These are phyloP conservation scores for Torymus auratus DNA, from an alignment of 2,888 invertebrate species.

Conservation along the genomic window DNA sequence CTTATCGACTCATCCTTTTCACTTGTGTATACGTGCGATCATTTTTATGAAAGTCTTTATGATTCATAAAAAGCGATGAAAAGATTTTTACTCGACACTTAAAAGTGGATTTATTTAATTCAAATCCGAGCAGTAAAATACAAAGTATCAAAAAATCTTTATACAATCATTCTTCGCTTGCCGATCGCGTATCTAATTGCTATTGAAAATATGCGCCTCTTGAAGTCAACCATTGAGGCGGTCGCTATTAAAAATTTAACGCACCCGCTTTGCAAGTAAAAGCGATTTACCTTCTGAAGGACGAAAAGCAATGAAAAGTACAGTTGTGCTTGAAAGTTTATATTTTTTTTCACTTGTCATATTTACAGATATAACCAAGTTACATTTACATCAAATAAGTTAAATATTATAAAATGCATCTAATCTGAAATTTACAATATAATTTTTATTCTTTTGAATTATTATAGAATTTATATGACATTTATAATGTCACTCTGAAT, in stretches of 20 bases:
- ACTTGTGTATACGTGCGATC: background rate
- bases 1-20: conserved; percentile 14
- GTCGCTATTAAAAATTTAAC: conserved; percentile 11
- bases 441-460: too few species aligned
- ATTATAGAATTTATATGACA: too few species aligned
- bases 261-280: conserved; percentile 13
- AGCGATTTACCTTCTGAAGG: conserved; percentile 14
- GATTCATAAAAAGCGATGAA: conserved; percentile 51
- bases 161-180: conserved; percentile 35
- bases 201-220: conserved; percentile 40
- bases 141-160: conserved; percentile 51
- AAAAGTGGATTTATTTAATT: conserved; percentile 46
- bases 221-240: background rate
- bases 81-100: conserved; percentile 39
- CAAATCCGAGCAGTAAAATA: conserved; percentile 46
- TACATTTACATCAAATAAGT: too few species aligned
- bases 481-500: too few species aligned
- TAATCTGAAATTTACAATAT: too few species aligned
- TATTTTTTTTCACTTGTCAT: too few species aligned
- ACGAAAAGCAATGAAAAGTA: background rate
- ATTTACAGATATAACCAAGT: too few species aligned
- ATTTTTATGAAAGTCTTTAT: conserved; percentile 43
- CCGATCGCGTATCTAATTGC: conserved; percentile 54
- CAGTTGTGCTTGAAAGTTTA: too few species aligned
- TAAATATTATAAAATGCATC: too few species aligned